Base-by-base conservation (phyloP, 2,888 invertebrate genomes). In the Blastobasis adustella region DNA sequence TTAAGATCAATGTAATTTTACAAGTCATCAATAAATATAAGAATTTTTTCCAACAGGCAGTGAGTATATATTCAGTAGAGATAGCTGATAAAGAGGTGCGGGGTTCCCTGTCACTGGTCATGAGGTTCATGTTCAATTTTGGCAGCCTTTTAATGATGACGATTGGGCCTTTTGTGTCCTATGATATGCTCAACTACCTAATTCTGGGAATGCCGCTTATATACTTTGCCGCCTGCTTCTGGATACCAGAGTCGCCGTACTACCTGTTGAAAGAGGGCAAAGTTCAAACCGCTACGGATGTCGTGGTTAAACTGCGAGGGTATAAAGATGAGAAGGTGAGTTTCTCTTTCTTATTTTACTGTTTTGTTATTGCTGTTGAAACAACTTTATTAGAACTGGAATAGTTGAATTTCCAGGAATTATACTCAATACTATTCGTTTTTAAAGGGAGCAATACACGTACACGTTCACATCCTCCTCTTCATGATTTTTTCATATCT, bases 241-340 rank as follows among this genome's bases (percentile, higher is more conserved):
- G 89, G 76, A 89, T 91, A 66, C 91, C 92, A 0, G 91, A 92
- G 61, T 90, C 91, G 0, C 92, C 91, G 0, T 91, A 91, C 60
- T 91, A 79, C 59, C 73, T 90, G 42, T 64, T 92, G 41, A 91
- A 89, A 69, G 82, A 80, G 52, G 83, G 86, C 1, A 73, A 79
- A n/a, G 73, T 82, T 1, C 76, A 79, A 4, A 69, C 76, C 0
- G 90, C 91, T 0, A 80, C 73, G 54, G 68, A 67, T 5, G 82
- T 73, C n/a, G 58, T 91, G 37, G 64, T 58, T 49, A 72, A 63
- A 44, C 62, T 91, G 7, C 82, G 79, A 50, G 84, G 86, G 5
- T 67, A 58, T 53, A 69, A 68, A 44, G 71, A 76, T 62, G 62
- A 65, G 5, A 69, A 73, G 69, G 82, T 80, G 49, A 58, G 65